Conservation (phyloP, 2,113 vertebrate genomes). For the Nicator chloris region DNA sequence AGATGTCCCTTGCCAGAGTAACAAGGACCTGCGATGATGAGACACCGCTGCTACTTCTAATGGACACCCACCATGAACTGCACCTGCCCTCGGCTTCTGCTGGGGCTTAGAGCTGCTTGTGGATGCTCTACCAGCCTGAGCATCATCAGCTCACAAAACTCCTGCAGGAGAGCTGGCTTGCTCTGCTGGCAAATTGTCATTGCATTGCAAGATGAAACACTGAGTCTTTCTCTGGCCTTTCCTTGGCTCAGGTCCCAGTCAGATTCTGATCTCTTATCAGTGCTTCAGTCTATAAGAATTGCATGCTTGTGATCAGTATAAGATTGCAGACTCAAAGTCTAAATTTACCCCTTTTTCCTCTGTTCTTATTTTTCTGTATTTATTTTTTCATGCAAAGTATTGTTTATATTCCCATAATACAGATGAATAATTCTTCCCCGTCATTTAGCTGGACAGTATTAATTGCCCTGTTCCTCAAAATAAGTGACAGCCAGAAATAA, state of each 20-base stretch:
- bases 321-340: neutral
- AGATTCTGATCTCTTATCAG: neutral
- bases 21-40: fast-evolving
- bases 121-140: neutral
- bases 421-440: neutral
- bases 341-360: neutral
- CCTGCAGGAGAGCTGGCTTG: neutral
- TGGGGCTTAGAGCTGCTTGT: neutral
- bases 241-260: neutral
- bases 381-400: neutral
- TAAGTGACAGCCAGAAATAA: neutral
- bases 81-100: neutral
- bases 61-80: neutral
- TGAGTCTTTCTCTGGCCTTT: neutral
- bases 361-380: neutral
- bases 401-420: neutral
- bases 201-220: neutral
- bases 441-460: neutral
- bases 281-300: neutral
- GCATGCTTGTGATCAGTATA: neutral
- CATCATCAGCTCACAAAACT: neutral
- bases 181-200: neutral
- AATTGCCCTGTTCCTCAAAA: neutral
- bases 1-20: fast-evolving
- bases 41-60: fast-evolving